Base-by-base conservation (phyloP, 1,140 invertebrate genomes). In the Zaprionus ornatus region DNA sequence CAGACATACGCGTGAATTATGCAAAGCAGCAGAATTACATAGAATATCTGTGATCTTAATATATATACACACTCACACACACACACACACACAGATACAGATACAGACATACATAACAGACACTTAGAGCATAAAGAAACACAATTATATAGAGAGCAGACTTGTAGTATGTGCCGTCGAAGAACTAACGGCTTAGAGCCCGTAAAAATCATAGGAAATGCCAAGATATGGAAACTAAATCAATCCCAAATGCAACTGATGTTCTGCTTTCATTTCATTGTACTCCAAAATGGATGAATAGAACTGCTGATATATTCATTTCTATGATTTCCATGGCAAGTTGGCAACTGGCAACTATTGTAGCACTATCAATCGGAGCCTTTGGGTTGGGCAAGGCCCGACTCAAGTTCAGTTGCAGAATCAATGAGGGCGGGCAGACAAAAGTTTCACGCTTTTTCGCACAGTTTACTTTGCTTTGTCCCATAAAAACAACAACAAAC, bases 41-140 rank as follows among this genome's bases (percentile, higher is more conserved):
- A 92, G 85, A 91, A 92, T 91, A 92, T 92, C 91, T 92, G 91
- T 92, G 91, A 92, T 92, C 91, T 92, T 91, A 90, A 77, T 88
- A 92, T 91, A 92, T 91, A 91, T 88, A 91, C 69, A 76, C 19
- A 45, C 5, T 17, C n/a, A 60, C 15, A 21, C 21, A 45, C 48
- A 62, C 61, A 52, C 29, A 35, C 13, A 7, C 25, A 60, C 35
- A 21, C 23, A 29, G 9, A 19, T n/a, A n/a, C n/a, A n/a, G n/a
- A n/a, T n/a, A n/a, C 45, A 12, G 1, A 35, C 29, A 52, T 15
- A 64, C 45, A 12, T 2, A n/a, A 52, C 19, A 64, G 13, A 63
- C 25, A 10, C 21, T 29, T 15, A 48, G 23, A 12, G 13, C 17
- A 45, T 45, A 45, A 48, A 13, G 13, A 60, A 21, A 60, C 13